Percentiles rank a stretch among this genome's conserved stretches.
Conservation (phyloP, 2,113 vertebrate species). For the Gobius niger region DNA sequence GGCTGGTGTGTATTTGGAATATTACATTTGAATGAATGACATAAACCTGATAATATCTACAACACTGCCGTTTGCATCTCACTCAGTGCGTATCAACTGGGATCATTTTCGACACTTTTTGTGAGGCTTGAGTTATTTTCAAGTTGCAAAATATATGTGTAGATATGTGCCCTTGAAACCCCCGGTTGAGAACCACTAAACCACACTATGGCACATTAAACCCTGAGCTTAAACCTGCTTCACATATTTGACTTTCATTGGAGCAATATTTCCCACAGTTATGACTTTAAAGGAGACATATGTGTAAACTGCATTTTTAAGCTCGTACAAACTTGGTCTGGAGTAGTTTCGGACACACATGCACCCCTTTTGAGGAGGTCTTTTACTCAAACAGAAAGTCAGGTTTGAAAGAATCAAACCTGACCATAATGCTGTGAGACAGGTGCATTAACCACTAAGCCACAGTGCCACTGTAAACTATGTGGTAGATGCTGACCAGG, state of each 20-base stretch:
- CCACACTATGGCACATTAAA: slow-evolving; percentile 28
- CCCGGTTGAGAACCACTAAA: background rate
- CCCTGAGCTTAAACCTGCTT: slow-evolving; percentile 6
- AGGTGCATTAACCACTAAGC: too few species aligned
- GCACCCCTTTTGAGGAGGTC: too few species aligned
- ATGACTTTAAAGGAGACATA: slow-evolving; percentile 6
- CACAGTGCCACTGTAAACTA: too few species aligned
- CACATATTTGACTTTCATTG: background rate
- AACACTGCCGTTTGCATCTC: slow-evolving; percentile 7
- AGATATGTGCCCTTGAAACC: background rate
- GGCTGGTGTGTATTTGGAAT: background rate
- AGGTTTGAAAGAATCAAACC: too few species aligned
- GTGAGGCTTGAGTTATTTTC: background rate
- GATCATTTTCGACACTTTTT: background rate
- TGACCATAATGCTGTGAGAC: too few species aligned
- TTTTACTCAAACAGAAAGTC: too few species aligned
- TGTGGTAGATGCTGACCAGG: too few species aligned
- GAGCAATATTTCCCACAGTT: slow-evolving; percentile 48
- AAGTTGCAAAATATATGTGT: background rate
- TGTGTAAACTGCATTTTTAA: background rate
- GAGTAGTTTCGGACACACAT: too few species aligned
- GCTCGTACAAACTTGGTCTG: background rate
- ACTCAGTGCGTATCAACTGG: background rate
- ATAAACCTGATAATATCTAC: background rate
- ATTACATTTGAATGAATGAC: background rate